Base-by-base conservation (phyloP, 2,113 vertebrate species). In the Pomatorhinus ruficollis region DNA sequence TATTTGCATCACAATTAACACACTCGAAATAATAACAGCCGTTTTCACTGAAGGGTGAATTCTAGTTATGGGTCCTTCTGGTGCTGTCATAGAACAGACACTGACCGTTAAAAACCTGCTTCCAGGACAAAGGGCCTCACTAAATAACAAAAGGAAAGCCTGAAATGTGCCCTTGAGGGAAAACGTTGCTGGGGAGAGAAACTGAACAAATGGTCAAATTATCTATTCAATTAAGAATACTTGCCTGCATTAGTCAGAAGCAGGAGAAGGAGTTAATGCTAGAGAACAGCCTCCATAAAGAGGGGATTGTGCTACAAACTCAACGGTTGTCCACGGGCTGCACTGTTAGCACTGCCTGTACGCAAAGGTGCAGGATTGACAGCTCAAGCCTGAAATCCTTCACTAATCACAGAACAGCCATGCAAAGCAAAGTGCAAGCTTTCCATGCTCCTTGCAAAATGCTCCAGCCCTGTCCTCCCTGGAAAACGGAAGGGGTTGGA, bases 1-100 rank as follows among this genome's bases (percentile, higher is more conserved):
- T 88, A 93, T 95, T 92, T 95, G 95, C 96, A 95, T 96, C 81
- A 96, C 91, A 95, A 96, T 95, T 87, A 87, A 90, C 83, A 78
- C 72, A 37, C 79, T 96, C 6, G 8, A 95, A 95, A 90, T 87
- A 92, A 90, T 59, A 95, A 90, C 72, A 89, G 93, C 88, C 64
- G 49, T 95, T 91, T 92, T 64, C 77, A 95, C n/a, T 93, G 88
- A 91, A 89, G 89, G 80, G 60, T 86, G 87, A 95, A 89, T 93
- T 95, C 78, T 40, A 83, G 93, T 69, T 91, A 87, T 65, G 4
- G 7, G 81, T 89, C 91, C 94, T 95, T 96, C 93, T 95, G 89
- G 61, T 90, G 89, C 94, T 60, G n/a, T 74, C 89, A 92, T 2
- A 93, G 91, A 86, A 64, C 39, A 96, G 83, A 94, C 82, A 94